Percentiles rank a stretch among this genome's conserved stretches.
Evolutionary conservation across 2,113 vertebrate species (phyloP).

Genomic region (Seriola quinqueradiata): DNA sequence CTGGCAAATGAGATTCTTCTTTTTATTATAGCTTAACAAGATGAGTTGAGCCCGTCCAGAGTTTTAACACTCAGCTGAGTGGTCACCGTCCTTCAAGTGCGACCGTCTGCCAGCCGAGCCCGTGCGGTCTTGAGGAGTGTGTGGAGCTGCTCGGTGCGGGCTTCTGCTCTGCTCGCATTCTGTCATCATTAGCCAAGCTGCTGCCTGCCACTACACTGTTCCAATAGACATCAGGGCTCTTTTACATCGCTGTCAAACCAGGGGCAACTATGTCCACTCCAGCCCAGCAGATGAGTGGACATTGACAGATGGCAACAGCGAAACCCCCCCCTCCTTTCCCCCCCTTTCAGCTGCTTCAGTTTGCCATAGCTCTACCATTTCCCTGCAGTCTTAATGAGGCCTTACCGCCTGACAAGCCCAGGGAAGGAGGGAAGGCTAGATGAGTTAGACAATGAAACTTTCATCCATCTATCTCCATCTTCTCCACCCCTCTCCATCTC

Average conservation of each 20-base stretch:
- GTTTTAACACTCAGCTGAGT: slow-evolving; percentile 53
- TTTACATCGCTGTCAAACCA: slow-evolving; percentile 52
- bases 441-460: background rate
- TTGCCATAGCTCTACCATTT: slow-evolving; percentile 25
- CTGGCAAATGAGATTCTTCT: slow-evolving; percentile 60
- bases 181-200: slow-evolving; percentile 68
- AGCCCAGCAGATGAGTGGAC: slow-evolving; percentile 32
- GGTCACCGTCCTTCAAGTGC: slow-evolving; percentile 47
- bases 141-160: slow-evolving; percentile 30
- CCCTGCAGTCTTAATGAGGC: slow-evolving; percentile 55
- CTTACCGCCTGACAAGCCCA: slow-evolving; percentile 21
- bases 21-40: slow-evolving; percentile 59
- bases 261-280: slow-evolving; percentile 20
- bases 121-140: slow-evolving; percentile 17
- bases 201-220: slow-evolving; percentile 28
- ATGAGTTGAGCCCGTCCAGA: slow-evolving; percentile 47
- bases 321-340: background rate
- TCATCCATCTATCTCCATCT: slow-evolving; percentile 27
- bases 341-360: slow-evolving; percentile 48
- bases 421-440: slow-evolving; percentile 14
- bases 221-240: slow-evolving; percentile 36
- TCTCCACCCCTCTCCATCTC: background rate
- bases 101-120: slow-evolving; percentile 17
- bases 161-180: slow-evolving; percentile 43
- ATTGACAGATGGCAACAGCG: slow-evolving; percentile 62